These are phyloP conservation scores for Lepidocolaptes lacrymiger DNA, from an alignment of 2,797 vertebrate species.

Conservation along the genomic window DNA sequence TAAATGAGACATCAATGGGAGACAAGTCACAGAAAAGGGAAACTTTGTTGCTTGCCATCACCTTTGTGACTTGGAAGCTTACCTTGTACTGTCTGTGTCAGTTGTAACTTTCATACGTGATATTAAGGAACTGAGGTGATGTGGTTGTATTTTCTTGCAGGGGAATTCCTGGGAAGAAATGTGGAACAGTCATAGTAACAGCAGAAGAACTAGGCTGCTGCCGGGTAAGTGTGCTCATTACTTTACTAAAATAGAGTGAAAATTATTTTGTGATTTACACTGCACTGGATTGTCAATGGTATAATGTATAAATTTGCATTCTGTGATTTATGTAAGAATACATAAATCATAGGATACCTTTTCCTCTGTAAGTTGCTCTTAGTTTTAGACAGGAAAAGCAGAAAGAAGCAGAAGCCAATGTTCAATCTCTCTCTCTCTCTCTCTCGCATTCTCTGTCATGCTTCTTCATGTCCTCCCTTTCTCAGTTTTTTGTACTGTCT, in stretches of 20 bases:
- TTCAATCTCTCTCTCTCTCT: neutral
- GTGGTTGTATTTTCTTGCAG: slow-evolving; percentile 72
- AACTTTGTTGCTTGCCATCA: neutral
- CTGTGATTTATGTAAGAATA: neutral
- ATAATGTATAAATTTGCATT: neutral
- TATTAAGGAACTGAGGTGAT: neutral
- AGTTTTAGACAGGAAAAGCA: neutral
- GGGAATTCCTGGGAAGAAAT: slow-evolving; percentile 80
- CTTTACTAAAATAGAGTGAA: neutral
- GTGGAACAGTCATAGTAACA: slow-evolving; percentile 92
- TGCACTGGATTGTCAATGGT: neutral
- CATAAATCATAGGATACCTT: neutral
- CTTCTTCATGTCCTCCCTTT: neutral
- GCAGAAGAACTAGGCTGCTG: slow-evolving; percentile 95
- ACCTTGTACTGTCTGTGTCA: neutral
- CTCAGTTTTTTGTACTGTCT: neutral
- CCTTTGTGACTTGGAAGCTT: neutral
- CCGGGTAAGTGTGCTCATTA: slow-evolving; percentile 83
- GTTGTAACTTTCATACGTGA: neutral
- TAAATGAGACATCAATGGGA: neutral
- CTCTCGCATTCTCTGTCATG: neutral
- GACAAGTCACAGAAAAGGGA: neutral
- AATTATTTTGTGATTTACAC: neutral
- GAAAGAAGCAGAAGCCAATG: neutral
- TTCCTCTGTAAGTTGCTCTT: neutral